Evolutionary conservation across 2,888 invertebrate species (phyloP).

Genomic region (Scelioninae gen. 2): DNA sequence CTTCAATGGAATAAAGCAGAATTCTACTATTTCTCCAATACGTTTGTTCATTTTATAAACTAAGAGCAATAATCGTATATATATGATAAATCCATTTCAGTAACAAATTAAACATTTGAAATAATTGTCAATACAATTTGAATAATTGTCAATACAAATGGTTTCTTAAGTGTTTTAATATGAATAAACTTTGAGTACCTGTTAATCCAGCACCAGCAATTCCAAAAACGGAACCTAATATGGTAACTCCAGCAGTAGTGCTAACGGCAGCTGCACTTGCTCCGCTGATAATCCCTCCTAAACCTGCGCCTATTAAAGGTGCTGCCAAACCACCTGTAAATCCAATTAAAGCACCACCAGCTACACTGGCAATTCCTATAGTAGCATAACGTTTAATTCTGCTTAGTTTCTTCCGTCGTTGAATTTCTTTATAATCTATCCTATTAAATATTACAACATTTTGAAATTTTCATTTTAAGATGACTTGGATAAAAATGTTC

Average conservation of each 20-base stretch:
- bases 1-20: conserved; percentile 78
- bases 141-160: background rate
- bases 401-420: conserved; percentile 75
- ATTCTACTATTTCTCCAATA: conserved; percentile 82
- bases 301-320: conserved; percentile 78
- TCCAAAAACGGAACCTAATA: conserved; percentile 80
- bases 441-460: conserved; percentile 71
- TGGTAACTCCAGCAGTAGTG: conserved; percentile 77
- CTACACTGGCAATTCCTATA: conserved; percentile 80
- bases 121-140: background rate
- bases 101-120: background rate
- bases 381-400: conserved; percentile 80
- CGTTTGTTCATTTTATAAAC: conserved; percentile 83
- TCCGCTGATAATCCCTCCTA: conserved; percentile 76
- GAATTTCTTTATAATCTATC: conserved; percentile 76
- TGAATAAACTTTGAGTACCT: conserved; percentile 71
- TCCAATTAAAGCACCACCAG: conserved; percentile 81
- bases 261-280: conserved; percentile 76
- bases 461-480: too few relatives aligned
- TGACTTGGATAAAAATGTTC: too few relatives aligned
- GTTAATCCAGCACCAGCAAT: conserved; percentile 82
- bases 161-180: too few relatives aligned
- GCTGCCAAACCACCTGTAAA: conserved; percentile 83
- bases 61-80: conserved; percentile 59
- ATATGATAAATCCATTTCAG: too few relatives aligned